Evolutionary conservation across 2,888 invertebrate species (phyloP), one percentile per base, ranked within the genome.

Genomic region (Conomelus anceps): DNA sequence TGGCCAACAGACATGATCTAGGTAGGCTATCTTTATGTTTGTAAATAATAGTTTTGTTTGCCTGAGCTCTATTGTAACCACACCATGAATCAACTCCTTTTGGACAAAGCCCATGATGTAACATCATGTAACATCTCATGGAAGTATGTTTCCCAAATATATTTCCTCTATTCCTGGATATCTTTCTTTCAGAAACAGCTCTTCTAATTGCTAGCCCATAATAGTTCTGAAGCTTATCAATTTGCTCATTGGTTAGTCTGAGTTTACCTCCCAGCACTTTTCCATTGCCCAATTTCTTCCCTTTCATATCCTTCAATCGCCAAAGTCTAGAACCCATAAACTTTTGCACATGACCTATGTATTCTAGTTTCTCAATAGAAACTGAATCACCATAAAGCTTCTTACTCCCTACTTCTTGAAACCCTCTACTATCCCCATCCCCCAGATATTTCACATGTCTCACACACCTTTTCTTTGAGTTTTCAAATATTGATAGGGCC

Each of bases 181-280:
- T 90, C 90, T 89, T 91, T 86, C 1, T 63, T 63, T 63, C n/a
- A 63, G 63, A 63, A 22, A 90, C 87, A 89, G 91, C 90, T 22
- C 90, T 87, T 84, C 91, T 88, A 88, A 92, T 92, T n/a, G 91
- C 92, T 13, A 91, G 84, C 17, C 92, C 91, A 89, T 92, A 92
- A 90, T 91, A 92, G 20, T 86, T 89, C 23, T 91, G 91, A 84
- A 92, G 85, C 89, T 91, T 90, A 34, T 91, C 90, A 23, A 92
- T 91, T 23, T 91, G 24, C 87, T 90, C 89, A 22, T 91, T 91
- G 9, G 91, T 91, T 24, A 92, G 88, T 88, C 91, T 91, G 3
- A 89, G 90, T 90, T 89, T 90, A 22, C 91, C 91, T 87, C 89
- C 89, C 23, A 90, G 86, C 22, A 89, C 91, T 85, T 89, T 89